phyloP scores from a whole-genome alignment of 2,888 invertebrate genomes.

The Pyrochroa serraticornis region DNA sequence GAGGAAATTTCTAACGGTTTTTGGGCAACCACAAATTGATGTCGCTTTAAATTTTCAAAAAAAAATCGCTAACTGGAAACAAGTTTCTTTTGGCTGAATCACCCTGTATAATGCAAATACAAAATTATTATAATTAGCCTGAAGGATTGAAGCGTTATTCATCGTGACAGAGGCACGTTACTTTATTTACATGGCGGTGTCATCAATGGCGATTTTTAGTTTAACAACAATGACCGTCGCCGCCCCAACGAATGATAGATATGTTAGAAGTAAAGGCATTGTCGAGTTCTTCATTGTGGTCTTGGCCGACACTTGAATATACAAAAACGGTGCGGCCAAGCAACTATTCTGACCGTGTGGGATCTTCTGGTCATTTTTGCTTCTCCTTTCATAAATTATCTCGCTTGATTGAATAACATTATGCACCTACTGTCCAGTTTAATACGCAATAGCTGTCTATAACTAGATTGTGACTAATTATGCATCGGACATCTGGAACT shows the following conservation, averaged over 20 bases:
- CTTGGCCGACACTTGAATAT: neutral
- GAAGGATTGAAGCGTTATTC: neutral
- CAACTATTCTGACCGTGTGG: neutral
- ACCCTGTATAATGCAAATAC: too few species aligned
- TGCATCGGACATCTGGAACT: too few species aligned
- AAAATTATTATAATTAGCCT: neutral
- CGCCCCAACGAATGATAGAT: conserved; percentile 7
- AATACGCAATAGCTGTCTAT: too few species aligned
- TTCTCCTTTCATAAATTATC: neutral
- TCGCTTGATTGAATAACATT: neutral
- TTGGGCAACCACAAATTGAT: too few species aligned
- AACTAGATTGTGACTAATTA: too few species aligned
- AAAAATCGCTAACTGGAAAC: too few species aligned
- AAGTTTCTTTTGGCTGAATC: too few species aligned
- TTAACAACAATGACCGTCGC: conserved; percentile 9
- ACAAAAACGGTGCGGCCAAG: neutral
- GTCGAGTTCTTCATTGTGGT: conserved; percentile 1
- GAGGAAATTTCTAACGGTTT: too few species aligned
- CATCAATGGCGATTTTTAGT: conserved; percentile 8
- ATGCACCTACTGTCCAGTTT: too few species aligned
- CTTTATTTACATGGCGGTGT: conserved; percentile 5
- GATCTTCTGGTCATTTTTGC: neutral
- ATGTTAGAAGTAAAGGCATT: conserved; percentile 3
- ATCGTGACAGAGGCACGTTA: conserved; percentile 1
- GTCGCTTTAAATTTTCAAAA: too few species aligned